Evolutionary conservation across 2,888 invertebrate genomes (phyloP), one percentile per base, ranked within the genome.

Genomic region (Phyllotreta striolata): DNA sequence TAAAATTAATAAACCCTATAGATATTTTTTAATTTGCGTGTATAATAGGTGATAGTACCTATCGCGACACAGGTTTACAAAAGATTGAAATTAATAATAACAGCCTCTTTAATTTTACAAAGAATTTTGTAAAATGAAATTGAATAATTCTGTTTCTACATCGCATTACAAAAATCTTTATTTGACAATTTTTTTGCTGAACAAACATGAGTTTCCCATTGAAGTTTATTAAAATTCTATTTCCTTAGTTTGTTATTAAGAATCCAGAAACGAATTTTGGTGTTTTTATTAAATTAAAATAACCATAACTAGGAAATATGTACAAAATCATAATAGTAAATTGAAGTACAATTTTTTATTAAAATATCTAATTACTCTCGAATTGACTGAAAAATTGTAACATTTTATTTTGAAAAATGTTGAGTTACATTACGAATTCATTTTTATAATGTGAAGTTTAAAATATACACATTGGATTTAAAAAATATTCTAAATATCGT

Each of bases 221-320:
- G 2, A 24, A 24, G 24, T 24, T 24, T 24, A 24, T 24, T 24
- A 3, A 24, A 24, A 24, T 24, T 24, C 24, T 24, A 24, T 24
- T 24, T 24, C 24, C 24, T 24, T 24, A 24, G 24, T 54, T 54
- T 37, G 13, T 39, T 13, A 39, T 12, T 6, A 38, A 10, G 14
- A 47, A 49, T 24, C 24, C 24, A 40, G 51, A 58, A 60, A 24
- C 43, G 8, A 52, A 24, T 1, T 37, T 60, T 60, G 40, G 55
- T 58, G 55, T 62, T 67, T 67, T 67, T 65, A 65, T 67, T 67
- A 63, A 67, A 67, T 67, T 63, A 67, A 67, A 67, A 65, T 65
- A 67, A 67, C 62, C 67, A 67, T 63, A 63, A 58, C 62, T 67
- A 67, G 62, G 60, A 56, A 63, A 63, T 67, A 67, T 67, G 63